Evolutionary conservation across 1,140 invertebrate species (phyloP).

Genomic region (Panulirus ornatus): DNA sequence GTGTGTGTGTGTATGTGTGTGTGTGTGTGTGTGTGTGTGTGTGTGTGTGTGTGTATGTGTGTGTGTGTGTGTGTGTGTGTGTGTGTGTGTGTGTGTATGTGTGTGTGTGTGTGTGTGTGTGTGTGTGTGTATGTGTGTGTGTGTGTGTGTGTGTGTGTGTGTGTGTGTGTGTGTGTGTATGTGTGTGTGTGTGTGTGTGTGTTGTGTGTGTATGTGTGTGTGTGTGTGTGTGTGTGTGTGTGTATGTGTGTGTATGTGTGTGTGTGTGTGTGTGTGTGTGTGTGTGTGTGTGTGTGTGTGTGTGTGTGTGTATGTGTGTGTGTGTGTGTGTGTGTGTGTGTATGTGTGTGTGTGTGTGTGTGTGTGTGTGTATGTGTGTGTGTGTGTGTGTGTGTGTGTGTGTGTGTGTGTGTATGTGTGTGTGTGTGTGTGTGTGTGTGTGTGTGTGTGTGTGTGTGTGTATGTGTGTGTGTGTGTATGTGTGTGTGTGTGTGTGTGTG

Average conservation of each 20-base stretch:
- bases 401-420: not conserved
- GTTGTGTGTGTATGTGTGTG: no score
- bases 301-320: no score
- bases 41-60: not conserved
- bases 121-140: not conserved
- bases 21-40: not conserved
- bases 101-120: conserved; percentile 10
- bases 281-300: no score
- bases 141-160: not conserved
- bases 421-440: conserved; percentile 3
- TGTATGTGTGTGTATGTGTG: not conserved
- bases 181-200: no score
- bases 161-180: not conserved
- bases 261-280: not conserved
- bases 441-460: conserved; percentile 22
- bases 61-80: not conserved
- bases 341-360: no score
- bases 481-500: conserved; percentile 18
- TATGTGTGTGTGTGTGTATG: conserved; percentile 29
- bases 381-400: not conserved
- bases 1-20: no score
- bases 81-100: not conserved
- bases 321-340: no score
- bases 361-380: not conserved
- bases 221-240: not conserved